Percentiles rank a stretch among this genome's conserved stretches.
Evolutionary conservation across 2,113 vertebrate genomes (phyloP).

Genomic region (Sardina pilchardus): DNA sequence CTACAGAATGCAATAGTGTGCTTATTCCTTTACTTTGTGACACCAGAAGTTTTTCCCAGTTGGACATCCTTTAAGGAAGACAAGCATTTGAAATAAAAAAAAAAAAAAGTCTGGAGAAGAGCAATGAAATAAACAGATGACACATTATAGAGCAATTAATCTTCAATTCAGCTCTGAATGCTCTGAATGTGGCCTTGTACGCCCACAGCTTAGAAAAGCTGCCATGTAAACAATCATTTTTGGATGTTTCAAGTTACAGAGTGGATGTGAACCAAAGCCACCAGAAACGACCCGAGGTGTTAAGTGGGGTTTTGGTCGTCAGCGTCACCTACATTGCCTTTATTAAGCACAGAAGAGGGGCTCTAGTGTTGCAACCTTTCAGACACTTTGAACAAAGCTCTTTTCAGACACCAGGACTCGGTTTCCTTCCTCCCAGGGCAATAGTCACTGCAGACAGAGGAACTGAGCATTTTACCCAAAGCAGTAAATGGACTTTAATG

Average conservation of each 20-base stretch:
- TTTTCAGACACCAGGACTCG: background rate
- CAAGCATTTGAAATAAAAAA: no score
- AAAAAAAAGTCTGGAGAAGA: no score
- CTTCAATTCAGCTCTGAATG: background rate
- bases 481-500: background rate
- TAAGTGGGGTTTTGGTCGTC: conserved; percentile 22
- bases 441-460: conserved; percentile 25
- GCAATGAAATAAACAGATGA: background rate
- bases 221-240: background rate
- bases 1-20: no score
- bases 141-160: background rate
- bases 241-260: background rate
- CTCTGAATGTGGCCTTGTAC: background rate
- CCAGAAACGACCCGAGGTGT: background rate
- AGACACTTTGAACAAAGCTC: conserved; percentile 22
- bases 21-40: background rate
- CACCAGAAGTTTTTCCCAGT: no score
- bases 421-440: background rate
- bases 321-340: background rate
- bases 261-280: background rate
- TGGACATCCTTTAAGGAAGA: background rate
- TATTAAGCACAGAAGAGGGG: conserved; percentile 16
- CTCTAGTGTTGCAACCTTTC: conserved; percentile 31
- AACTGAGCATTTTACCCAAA: conserved; percentile 32
- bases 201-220: background rate